These are phyloP conservation scores for Eolophus roseicapilla DNA, from an alignment of 2,113 vertebrate genomes.

Conservation along the genomic window DNA sequence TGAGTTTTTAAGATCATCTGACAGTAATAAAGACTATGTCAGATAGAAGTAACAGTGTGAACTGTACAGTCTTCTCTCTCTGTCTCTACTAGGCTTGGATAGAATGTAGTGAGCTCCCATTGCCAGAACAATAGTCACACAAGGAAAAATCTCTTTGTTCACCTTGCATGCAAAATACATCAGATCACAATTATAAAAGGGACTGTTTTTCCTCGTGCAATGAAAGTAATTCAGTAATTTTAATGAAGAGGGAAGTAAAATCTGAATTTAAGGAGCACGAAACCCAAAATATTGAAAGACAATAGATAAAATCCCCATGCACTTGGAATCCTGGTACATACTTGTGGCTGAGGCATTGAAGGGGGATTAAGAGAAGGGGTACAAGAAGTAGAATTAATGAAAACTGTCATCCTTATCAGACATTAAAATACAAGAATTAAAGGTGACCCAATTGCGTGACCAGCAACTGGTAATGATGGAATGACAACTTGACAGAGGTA, in stretches of 20 bases:
- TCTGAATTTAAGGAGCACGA: not conserved
- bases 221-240: not conserved
- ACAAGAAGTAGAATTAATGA: not conserved
- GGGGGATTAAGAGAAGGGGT: not conserved
- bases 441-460: not conserved
- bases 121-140: not conserved
- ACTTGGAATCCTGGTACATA: not conserved
- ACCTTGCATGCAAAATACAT: not conserved
- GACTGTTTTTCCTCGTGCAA: not conserved
- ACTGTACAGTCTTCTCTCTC: not conserved
- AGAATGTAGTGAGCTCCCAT: not conserved
- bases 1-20: not conserved
- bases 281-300: not conserved
- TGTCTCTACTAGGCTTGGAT: not conserved
- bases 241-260: not conserved
- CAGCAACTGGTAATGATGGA: not conserved
- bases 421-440: not conserved
- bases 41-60: not conserved
- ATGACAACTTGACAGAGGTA: not conserved
- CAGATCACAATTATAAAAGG: not conserved
- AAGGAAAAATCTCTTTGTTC: not conserved
- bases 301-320: not conserved
- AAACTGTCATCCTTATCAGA: not conserved
- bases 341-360: not conserved
- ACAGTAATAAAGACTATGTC: not conserved